phyloP scores from a whole-genome alignment of 2,797 vertebrate species.

The Notamacropus eugenii region DNA sequence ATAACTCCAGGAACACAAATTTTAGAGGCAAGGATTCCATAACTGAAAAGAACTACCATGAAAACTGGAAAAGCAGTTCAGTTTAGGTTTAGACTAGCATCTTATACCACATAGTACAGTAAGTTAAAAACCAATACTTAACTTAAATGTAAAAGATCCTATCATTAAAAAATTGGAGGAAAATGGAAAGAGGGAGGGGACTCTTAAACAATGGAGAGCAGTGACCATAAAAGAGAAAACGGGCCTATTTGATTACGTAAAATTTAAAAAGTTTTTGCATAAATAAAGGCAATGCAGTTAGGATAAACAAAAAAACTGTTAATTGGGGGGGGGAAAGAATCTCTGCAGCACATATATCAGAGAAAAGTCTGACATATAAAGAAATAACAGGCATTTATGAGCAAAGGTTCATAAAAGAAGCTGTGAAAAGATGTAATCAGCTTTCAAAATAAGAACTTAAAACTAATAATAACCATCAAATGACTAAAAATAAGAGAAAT shows the following conservation, averaged over 20 bases:
- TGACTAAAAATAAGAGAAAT: background rate
- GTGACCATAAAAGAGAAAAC: background rate
- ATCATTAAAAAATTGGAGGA: background rate
- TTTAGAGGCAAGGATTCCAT: background rate
- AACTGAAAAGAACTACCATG: background rate
- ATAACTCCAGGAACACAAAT: background rate
- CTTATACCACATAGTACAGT: background rate
- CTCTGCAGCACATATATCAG: background rate
- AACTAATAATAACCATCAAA: background rate
- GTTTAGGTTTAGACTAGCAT: too few species aligned
- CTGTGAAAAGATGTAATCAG: background rate
- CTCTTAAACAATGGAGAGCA: background rate
- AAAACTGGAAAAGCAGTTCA: background rate
- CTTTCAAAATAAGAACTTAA: background rate
- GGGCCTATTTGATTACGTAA: background rate
- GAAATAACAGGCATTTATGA: background rate
- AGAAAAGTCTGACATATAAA: background rate
- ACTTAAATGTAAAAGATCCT: background rate
- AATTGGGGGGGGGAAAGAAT: background rate
- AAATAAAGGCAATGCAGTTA: background rate
- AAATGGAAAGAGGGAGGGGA: background rate
- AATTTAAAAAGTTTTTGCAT: background rate
- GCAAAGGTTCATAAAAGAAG: background rate
- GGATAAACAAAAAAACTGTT: background rate
- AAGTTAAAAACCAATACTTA: background rate